Percentiles rank a stretch among this genome's conserved stretches.
phyloP scores from a whole-genome alignment of 2,113 vertebrate genomes.

The Nothoprocta pentlandii region DNA sequence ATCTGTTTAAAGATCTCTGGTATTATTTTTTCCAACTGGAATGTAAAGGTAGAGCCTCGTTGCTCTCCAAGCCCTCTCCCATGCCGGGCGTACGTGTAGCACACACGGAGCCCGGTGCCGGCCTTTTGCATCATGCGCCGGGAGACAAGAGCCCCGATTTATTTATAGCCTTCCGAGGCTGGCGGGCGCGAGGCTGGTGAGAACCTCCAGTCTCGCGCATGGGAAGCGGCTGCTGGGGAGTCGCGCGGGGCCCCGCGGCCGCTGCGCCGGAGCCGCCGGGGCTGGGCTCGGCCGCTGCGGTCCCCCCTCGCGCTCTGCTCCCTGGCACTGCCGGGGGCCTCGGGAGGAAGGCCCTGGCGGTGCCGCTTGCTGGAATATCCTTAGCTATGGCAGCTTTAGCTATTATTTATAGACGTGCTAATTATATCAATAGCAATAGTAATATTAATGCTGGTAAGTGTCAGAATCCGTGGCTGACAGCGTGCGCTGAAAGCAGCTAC shows the following conservation, averaged over 20 bases:
- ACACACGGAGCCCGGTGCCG: constrained; percentile 8
- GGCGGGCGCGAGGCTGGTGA: constrained; percentile 77
- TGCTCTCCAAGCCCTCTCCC: constrained; percentile 21
- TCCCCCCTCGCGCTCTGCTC: constrained; percentile 34
- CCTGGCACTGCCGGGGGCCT: constrained; percentile 53
- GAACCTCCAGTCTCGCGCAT: constrained; percentile 83
- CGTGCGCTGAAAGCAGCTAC: constrained; percentile 79
- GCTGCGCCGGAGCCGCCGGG: constrained; percentile 61
- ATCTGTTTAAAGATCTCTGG: constrained; percentile 11
- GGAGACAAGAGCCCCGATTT: constrained; percentile 41
- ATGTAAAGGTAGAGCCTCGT: background rate
- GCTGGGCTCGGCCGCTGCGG: constrained; percentile 33
- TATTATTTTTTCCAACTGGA: background rate
- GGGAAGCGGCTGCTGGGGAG: constrained; percentile 78
- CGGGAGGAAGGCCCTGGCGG: constrained; percentile 63
- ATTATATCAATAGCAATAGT: constrained; percentile 86
- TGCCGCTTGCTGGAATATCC: constrained; percentile 72
- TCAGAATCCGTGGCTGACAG: constrained; percentile 80
- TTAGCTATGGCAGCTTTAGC: constrained; percentile 75
- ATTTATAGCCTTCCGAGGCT: constrained; percentile 69
- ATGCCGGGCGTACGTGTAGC: constrained; percentile 28
- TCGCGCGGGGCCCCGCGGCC: constrained; percentile 66
- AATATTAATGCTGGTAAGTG: constrained; percentile 82
- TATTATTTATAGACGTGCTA: constrained; percentile 82
- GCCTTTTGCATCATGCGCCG: constrained; percentile 28